Evolutionary conservation across 2,113 vertebrate species (phyloP).

Genomic region (Tursiops truncatus): DNA sequence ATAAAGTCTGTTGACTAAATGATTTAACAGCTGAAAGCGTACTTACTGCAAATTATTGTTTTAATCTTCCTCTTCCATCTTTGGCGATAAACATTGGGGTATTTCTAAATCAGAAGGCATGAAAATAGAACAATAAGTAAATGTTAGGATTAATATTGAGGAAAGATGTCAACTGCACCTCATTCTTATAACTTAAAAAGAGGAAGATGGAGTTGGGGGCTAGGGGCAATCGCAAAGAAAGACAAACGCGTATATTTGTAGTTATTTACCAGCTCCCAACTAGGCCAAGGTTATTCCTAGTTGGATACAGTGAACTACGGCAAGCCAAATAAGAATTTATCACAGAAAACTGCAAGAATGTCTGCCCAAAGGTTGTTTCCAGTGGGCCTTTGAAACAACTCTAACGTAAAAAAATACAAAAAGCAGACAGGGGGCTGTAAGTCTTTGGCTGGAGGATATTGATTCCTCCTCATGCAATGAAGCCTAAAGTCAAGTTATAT

Average conservation of each 20-base stretch:
- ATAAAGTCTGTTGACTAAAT: slow-evolving; percentile 2
- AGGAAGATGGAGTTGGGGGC: background rate
- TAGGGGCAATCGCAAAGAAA: background rate
- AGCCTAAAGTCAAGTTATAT: background rate
- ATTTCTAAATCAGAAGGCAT: slow-evolving; percentile 30
- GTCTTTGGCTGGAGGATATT: background rate
- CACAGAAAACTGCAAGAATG: slow-evolving; percentile 26
- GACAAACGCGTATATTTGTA: background rate
- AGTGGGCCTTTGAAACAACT: background rate
- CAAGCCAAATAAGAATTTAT: slow-evolving; percentile 44
- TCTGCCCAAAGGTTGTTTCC: slow-evolving; percentile 45
- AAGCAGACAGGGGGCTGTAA: background rate
- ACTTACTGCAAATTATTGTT: slow-evolving; percentile 10
- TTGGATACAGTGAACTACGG: slow-evolving; percentile 6
- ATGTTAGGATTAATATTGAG: background rate
- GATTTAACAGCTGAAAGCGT: slow-evolving; percentile 8
- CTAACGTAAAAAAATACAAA: background rate
- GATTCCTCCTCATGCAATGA: background rate
- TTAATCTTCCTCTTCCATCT: slow-evolving; percentile 35
- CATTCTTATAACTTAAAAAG: background rate
- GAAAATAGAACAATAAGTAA: slow-evolving; percentile 21
- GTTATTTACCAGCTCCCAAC: background rate
- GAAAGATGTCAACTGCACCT: background rate
- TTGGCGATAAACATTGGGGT: background rate
- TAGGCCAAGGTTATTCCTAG: background rate